phyloP scores from a whole-genome alignment of 2,113 vertebrate genomes.

The Channa maculata region DNA sequence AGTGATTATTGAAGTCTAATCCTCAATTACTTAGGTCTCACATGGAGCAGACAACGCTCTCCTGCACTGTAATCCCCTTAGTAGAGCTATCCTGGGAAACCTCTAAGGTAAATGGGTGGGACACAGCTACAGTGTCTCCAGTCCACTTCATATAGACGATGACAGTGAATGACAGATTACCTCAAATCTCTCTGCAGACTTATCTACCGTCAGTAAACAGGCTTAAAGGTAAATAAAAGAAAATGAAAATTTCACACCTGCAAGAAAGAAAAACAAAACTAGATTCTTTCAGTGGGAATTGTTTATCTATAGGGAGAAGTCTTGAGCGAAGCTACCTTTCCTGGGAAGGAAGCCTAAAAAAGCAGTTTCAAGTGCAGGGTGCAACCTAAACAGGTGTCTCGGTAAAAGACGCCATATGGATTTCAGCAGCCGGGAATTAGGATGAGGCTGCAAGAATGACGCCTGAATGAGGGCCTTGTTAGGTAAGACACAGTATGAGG shows the following conservation, averaged over 20 bases:
- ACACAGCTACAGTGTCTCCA: constrained; percentile 17
- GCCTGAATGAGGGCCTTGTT: constrained; percentile 23
- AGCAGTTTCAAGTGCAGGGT: constrained; percentile 5
- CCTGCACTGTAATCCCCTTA: constrained; percentile 76
- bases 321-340: background rate
- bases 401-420: too few relatives aligned
- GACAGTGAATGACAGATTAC: constrained; percentile 37
- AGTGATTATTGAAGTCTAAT: constrained; percentile 63
- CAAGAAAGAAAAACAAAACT: background rate
- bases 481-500: constrained; percentile 50
- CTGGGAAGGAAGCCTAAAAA: constrained; percentile 19
- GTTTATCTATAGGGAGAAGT: background rate
- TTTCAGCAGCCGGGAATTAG: constrained; percentile 5
- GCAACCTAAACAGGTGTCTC: constrained; percentile 10
- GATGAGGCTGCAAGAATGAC: constrained; percentile 23
- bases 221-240: constrained; percentile 12
- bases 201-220: constrained; percentile 17
- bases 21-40: constrained; percentile 44
- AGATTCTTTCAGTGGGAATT: background rate
- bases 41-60: constrained; percentile 45
- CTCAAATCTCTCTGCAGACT: constrained; percentile 12
- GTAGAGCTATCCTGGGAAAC: constrained; percentile 77
- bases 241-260: background rate
- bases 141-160: constrained; percentile 29
- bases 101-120: constrained; percentile 34